These are phyloP conservation scores for Psettodes erumei DNA, from an alignment of 2,113 vertebrate species.

Conservation along the genomic window DNA sequence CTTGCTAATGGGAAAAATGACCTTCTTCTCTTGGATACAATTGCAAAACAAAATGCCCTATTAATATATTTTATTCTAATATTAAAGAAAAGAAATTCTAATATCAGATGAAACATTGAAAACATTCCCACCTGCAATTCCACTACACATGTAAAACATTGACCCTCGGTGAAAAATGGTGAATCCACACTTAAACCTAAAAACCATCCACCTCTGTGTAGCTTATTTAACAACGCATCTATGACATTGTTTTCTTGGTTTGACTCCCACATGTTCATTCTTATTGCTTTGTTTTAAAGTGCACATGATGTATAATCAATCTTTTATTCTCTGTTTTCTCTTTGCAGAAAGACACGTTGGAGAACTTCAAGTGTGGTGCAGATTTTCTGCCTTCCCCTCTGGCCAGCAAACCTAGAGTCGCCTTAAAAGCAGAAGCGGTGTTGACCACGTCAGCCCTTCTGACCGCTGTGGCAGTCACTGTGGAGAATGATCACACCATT, in stretches of 20 bases:
- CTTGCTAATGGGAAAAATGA: background rate
- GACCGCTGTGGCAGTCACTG: conserved; percentile 87
- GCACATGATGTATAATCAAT: background rate
- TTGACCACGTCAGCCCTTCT: conserved; percentile 75
- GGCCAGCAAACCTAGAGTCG: conserved; percentile 84
- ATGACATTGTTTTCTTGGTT: background rate
- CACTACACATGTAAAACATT: background rate
- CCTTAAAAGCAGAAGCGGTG: conserved; percentile 60
- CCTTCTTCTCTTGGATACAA: background rate
- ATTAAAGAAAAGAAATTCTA: background rate
- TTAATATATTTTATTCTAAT: background rate
- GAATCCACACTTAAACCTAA: background rate
- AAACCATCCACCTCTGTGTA: background rate
- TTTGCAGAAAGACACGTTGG: conserved; percentile 60
- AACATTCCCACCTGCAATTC: background rate
- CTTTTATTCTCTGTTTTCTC: background rate
- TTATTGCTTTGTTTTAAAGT: background rate
- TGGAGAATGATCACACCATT: conserved; percentile 89
- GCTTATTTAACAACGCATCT: background rate
- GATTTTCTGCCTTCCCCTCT: conserved; percentile 94
- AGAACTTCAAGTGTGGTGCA: conserved; percentile 86
- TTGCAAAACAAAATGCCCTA: background rate
- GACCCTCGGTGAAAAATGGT: background rate
- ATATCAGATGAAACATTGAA: background rate
- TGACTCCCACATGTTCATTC: background rate